Base-by-base conservation (phyloP, 2,888 invertebrate species). In the Orchesella flavescens region DNA sequence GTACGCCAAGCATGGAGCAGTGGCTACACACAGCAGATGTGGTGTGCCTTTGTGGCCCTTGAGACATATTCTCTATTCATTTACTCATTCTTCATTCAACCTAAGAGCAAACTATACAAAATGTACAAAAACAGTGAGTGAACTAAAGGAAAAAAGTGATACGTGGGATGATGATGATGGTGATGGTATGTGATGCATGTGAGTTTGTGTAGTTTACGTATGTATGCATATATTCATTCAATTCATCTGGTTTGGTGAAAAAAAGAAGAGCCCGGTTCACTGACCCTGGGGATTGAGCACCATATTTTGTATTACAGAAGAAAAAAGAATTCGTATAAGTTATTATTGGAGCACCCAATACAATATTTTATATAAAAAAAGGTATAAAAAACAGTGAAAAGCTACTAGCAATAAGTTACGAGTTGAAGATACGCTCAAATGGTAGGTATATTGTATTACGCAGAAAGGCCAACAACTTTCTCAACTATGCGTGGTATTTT, bases 61-160 rank as follows among this genome's bases (percentile, higher is more conserved):
- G 79, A 80, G 79, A 80, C 73, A 66, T 73, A 80, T 73, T 73
- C 73, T 21, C 73, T 65, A 73, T 73, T 80, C 79, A 80, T 80
- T 80, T 80, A 73, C 73, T 73, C 79, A 80, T 80, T 80, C 79
- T 69, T 80, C 66, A 80, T 73, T 80, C 79, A 65, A 23, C 15
- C 53, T 46, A 12, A n/a, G n/a, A n/a, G n/a, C 23, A 34, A 7
- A 34, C 3, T 2, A 34, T 2, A 7, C 34, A 34, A 7, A 34
- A n/a, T n/a, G n/a, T n/a, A n/a, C n/a, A 34, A 34, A 34, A 34
- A 34, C 34, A 34, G 34, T n/a, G n/a, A n/a, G n/a, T 21, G n/a
- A 66, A 10, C 23, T 12, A 66, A 17, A 44, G 23, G 59, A 59
- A 23, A 34, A 61, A 78, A 69, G 77, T 78, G 77, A 71, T 76